Percentiles rank a stretch among this genome's conserved stretches.
phyloP scores from a whole-genome alignment of 1,140 invertebrate species.

The Limonius californicus region DNA sequence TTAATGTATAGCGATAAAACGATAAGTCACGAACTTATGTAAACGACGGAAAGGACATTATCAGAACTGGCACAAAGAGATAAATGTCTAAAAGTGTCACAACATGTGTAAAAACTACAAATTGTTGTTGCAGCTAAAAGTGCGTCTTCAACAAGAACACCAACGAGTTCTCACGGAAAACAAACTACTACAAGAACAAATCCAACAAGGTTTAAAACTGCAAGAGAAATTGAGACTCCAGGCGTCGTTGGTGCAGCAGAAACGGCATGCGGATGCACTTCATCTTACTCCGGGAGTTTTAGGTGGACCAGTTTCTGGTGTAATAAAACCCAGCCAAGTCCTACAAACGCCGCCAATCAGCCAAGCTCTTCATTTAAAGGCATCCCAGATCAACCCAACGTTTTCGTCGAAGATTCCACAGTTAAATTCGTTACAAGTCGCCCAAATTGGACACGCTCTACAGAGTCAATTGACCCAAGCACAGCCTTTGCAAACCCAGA shows the following conservation, averaged over 20 bases:
- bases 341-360: conserved; percentile 4
- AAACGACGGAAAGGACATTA: no score
- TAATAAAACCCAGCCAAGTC: neutral
- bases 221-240: conserved; percentile 45
- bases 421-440: no score
- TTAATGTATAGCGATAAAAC: no score
- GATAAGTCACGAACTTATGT: no score
- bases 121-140: conserved; percentile 38
- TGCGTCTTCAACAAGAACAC: conserved; percentile 43
- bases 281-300: neutral
- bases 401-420: no score
- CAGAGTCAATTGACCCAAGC: no score
- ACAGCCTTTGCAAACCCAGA: no score
- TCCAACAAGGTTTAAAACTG: conserved; percentile 40
- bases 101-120: no score
- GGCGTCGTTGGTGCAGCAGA: conserved; percentile 27
- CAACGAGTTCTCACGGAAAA: conserved; percentile 43
- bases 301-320: neutral
- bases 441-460: no score
- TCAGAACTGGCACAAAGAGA: neutral
- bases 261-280: neutral
- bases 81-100: neutral
- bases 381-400: neutral
- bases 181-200: conserved; percentile 42
- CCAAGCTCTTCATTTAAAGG: conserved; percentile 10